Conservation (phyloP, 2,113 vertebrate genomes). For the Sclerurus mexicanus region DNA sequence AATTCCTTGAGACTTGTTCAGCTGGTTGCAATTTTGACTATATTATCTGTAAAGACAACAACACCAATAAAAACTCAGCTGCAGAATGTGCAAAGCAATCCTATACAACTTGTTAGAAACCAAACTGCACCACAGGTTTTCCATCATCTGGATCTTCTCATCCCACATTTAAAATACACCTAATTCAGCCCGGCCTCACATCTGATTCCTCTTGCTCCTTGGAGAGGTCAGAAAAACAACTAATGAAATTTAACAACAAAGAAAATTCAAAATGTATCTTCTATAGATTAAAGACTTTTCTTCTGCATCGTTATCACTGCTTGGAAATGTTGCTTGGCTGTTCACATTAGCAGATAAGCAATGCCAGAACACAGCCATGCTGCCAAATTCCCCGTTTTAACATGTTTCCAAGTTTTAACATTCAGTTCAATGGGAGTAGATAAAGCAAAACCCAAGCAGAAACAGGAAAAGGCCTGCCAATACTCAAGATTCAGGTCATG, state of each 20-base stretch:
- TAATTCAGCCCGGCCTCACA: slow-evolving; percentile 41
- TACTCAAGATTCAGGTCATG: background rate
- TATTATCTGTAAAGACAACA: background rate
- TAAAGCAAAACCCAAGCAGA: background rate
- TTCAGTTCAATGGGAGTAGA: background rate
- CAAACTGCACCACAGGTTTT: background rate
- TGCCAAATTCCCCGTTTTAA: background rate
- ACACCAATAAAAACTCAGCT: background rate
- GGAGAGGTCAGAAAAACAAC: background rate
- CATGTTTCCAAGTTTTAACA: background rate
- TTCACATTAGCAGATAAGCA: background rate
- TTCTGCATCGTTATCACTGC: background rate
- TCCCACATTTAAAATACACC: background rate
- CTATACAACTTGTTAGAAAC: background rate
- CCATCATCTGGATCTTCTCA: background rate
- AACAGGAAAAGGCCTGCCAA: background rate
- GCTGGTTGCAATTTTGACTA: background rate
- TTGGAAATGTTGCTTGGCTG: background rate
- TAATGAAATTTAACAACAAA: background rate
- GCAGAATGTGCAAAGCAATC: background rate
- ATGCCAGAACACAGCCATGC: background rate
- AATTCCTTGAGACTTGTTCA: background rate
- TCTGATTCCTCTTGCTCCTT: background rate
- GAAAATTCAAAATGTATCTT: background rate
- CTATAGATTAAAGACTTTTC: background rate